phyloP scores from a whole-genome alignment of 1,140 invertebrate genomes.

The Caenorhabditis briggsae region DNA sequence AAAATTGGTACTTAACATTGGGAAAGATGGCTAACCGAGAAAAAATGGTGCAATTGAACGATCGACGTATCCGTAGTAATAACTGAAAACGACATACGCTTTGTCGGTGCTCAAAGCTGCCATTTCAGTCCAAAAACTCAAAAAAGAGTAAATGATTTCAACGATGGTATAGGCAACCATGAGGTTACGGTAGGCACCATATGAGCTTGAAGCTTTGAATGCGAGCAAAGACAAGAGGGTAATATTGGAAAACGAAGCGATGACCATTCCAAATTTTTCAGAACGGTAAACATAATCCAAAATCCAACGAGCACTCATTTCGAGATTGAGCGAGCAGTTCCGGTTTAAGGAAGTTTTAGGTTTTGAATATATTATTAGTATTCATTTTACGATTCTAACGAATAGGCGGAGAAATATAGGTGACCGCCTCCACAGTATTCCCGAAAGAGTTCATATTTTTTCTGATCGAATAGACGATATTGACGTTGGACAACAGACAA shows the following conservation, averaged over 20 bases:
- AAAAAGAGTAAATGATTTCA: slow-evolving; percentile 1
- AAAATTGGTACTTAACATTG: too few species aligned
- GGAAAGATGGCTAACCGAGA: not conserved
- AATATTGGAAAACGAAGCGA: not conserved
- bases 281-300: not conserved
- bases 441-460: too few species aligned
- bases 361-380: too few species aligned
- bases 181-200: not conserved
- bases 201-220: not conserved
- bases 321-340: not conserved
- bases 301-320: slow-evolving; percentile 5
- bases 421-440: too few species aligned
- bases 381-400: too few species aligned
- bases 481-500: too few species aligned
- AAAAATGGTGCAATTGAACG: slow-evolving; percentile 6
- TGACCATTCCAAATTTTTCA: not conserved
- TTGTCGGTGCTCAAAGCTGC: not conserved
- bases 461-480: too few species aligned
- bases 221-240: not conserved
- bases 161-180: slow-evolving; percentile 20
- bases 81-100: not conserved
- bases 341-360: too few species aligned
- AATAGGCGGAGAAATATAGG: too few species aligned
- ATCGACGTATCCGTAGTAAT: not conserved
- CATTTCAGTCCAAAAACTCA: not conserved